Base-by-base conservation (phyloP, 2,888 invertebrate species). In the Drosophila anceps region DNA sequence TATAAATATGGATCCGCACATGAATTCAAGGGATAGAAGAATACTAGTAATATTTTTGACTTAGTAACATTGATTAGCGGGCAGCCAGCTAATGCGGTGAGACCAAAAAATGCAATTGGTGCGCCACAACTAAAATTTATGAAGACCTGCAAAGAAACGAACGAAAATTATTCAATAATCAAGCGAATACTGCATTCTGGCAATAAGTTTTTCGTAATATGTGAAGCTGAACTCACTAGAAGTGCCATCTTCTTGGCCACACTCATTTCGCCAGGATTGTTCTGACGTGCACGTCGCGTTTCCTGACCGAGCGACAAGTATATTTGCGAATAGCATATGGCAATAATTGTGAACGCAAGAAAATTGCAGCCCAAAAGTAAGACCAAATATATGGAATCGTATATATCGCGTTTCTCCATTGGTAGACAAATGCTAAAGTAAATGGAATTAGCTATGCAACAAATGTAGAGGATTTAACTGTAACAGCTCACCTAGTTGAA, bases 1-100 rank as follows among this genome's bases (percentile, higher is more conserved):
- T 98, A 98, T 4, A 98, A 93, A 93, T 98, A 98, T 0, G 98
- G 98, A 93, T 98, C 98, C 43, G 98, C 97, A 91, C 97, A 98
- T 0, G 98, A 96, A 93, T 98, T 98, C 71, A 98, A 93, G 0
- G 98, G 98, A 91, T 98, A 97, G 91, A 98, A 97, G 92, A 98
- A 97, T 10, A 98, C 98, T 70, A 98, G 93, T 13, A 98, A 93
- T 55, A 98, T 96, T 93, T 96, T 96, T 0, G 96, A 96, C 84
- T 96, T 95, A 9, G 96, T 96, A 0, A 98, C 96, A 82, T 96
- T 96, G 48, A 98, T 97, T 73, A 98, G 93, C 0, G 98, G 97
- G 81, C 94, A 95, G 0, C 97, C 98, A 1, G 97, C 95, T 41
- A 98, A 93, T 0, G 98, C 98, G 0, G 98, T 97, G 7, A 98